These are phyloP conservation scores for Lapara coniferarum DNA, from an alignment of 2,888 invertebrate genomes.

Conservation along the genomic window DNA sequence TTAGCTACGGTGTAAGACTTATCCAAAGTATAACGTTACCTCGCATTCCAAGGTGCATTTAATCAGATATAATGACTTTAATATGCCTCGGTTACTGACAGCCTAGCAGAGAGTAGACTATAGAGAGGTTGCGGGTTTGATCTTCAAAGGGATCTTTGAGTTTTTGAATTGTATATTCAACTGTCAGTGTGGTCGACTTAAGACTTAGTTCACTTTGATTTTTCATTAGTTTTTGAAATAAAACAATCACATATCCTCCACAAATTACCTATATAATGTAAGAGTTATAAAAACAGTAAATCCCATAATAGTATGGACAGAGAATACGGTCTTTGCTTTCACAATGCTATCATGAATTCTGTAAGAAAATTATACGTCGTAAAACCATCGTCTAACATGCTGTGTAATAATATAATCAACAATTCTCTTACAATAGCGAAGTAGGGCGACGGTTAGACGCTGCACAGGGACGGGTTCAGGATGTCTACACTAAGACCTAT, in stretches of 20 bases:
- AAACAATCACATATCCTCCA: too few species aligned
- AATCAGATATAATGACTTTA: background rate
- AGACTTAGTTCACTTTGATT: too few species aligned
- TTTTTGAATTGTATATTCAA: too few species aligned
- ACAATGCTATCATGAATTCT: background rate
- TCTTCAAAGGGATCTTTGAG: too few species aligned
- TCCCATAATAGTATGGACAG: too few species aligned
- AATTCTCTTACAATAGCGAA: slow-evolving; percentile 4
- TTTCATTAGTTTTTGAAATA: too few species aligned
- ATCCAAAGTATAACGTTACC: background rate
- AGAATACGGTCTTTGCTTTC: background rate
- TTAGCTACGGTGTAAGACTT: background rate
- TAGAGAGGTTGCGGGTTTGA: too few species aligned
- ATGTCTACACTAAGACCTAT: background rate
- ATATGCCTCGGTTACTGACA: background rate
- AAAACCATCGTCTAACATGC: background rate
- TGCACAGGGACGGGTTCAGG: background rate
- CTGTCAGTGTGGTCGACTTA: too few species aligned
- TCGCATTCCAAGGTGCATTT: background rate
- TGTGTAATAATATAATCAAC: background rate
- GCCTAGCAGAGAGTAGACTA: too few species aligned
- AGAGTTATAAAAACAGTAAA: too few species aligned
- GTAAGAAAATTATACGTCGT: background rate
- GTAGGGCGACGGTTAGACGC: slow-evolving; percentile 7
- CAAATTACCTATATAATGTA: too few species aligned